These are phyloP conservation scores for Poeciliopsis occidentalis DNA, from an alignment of 2,113 vertebrate species.

Conservation along the genomic window DNA sequence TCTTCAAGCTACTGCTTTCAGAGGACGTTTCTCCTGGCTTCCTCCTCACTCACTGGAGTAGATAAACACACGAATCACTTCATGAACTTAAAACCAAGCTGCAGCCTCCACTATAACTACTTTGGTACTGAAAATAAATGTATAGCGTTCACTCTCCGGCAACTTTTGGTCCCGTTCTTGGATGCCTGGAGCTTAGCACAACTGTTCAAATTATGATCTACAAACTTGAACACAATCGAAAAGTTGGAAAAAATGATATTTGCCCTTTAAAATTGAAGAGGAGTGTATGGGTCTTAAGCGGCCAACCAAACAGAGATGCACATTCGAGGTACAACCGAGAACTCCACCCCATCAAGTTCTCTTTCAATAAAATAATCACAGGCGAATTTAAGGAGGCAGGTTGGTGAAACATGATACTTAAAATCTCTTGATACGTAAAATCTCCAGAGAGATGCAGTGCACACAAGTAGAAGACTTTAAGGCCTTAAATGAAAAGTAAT, in stretches of 20 bases:
- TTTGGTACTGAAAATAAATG: neutral
- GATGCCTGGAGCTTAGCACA: neutral
- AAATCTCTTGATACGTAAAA: neutral
- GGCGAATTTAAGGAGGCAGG: conserved; percentile 29
- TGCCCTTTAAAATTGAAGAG: conserved; percentile 1
- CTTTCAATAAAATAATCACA: neutral
- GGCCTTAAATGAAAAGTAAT: conserved; percentile 4
- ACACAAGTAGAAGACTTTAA: conserved; percentile 2
- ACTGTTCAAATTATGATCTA: neutral
- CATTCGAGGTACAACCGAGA: conserved; percentile 10
- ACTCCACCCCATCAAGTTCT: neutral
- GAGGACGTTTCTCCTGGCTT: neutral
- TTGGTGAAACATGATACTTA: neutral
- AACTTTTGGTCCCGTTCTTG: no score
- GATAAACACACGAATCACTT: neutral
- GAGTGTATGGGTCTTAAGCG: neutral
- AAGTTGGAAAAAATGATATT: neutral
- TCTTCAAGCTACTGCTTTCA: neutral
- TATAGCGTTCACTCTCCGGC: no score
- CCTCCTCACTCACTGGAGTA: neutral
- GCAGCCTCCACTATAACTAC: neutral
- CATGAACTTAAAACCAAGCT: neutral
- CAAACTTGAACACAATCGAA: neutral
- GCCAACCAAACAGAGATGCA: conserved; percentile 30
- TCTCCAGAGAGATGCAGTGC: conserved; percentile 20